A percentile compares a stretch with the other conserved stretches of the same genome.
These are phyloP conservation scores for Desmophyllum pertusum DNA, from an alignment of 92 coral and sea anemone species.

Conservation along the genomic window DNA sequence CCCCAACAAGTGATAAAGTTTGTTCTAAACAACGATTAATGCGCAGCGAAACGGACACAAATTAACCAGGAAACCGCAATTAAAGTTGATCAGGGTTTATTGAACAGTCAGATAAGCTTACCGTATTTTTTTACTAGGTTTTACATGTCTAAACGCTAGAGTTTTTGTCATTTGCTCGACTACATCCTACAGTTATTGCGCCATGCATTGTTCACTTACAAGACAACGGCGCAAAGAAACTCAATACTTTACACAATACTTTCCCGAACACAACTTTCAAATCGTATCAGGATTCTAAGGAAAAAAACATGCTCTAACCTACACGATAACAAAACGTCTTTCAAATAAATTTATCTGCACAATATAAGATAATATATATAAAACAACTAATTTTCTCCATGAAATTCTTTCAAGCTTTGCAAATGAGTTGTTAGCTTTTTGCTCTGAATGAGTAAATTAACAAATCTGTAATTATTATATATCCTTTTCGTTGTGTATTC, in stretches of 20 bases:
- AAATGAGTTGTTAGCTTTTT: constrained; percentile 10
- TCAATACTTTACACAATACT: background rate
- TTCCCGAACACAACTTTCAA: too few relatives aligned
- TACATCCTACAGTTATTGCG: background rate
- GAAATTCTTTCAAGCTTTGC: constrained; percentile 19
- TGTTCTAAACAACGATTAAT: constrained; percentile 26
- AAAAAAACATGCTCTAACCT: background rate
- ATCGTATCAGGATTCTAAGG: background rate
- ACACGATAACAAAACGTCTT: background rate
- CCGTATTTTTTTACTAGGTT: background rate
- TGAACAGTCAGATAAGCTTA: constrained; percentile 13
- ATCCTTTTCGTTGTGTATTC: constrained; percentile 24
- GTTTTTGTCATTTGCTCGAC: too few relatives aligned
- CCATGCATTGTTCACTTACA: constrained; percentile 9
- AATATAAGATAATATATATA: too few relatives aligned
- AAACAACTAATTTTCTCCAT: constrained; percentile 3
- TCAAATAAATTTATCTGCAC: background rate
- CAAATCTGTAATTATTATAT: constrained; percentile 37
- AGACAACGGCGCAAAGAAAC: constrained; percentile 3
- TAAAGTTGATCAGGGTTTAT: constrained; percentile 29
- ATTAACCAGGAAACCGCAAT: constrained; percentile 50
- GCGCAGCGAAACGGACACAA: constrained; percentile 2
- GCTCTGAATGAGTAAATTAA: constrained; percentile 22
- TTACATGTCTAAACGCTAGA: background rate
- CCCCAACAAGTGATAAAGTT: constrained; percentile 13